Evolutionary conservation across 2,797 vertebrate species (phyloP).

Genomic region (Setipinna tenuifilis): DNA sequence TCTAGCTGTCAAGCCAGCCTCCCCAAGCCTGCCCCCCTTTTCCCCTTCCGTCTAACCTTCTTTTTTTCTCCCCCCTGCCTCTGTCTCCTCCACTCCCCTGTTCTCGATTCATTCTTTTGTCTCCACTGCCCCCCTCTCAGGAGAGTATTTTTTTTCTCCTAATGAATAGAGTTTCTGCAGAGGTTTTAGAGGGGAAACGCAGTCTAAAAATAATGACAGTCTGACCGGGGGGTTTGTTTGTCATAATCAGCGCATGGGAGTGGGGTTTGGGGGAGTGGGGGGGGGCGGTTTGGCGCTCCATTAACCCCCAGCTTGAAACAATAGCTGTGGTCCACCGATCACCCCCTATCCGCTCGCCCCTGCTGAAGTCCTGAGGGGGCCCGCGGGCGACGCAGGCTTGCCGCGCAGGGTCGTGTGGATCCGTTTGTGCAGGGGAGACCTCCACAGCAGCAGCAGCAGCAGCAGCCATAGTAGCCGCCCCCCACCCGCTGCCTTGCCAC

Average conservation of each 20-base stretch:
- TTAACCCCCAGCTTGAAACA: too few species aligned
- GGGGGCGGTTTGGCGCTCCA: not conserved
- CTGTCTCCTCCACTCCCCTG: not conserved
- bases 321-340: too few species aligned
- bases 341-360: too few species aligned
- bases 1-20: slow-evolving; percentile 32
- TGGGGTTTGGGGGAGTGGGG: not conserved
- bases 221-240: slow-evolving; percentile 22
- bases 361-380: too few species aligned
- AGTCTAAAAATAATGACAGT: not conserved
- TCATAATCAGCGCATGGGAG: slow-evolving; percentile 33
- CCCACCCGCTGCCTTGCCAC: not conserved
- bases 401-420: too few species aligned
- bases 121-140: not conserved
- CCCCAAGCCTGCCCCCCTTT: slow-evolving; percentile 18
- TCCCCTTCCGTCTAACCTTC: slow-evolving; percentile 1
- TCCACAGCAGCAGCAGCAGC: too few species aligned
- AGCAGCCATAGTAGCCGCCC: too few species aligned
- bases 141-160: not conserved
- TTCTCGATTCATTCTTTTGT: slow-evolving; percentile 19
- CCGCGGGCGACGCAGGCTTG: too few species aligned
- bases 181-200: not conserved
- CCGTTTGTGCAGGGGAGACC: too few species aligned
- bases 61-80: not conserved
- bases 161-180: slow-evolving; percentile 39